Conservation (phyloP, 2,888 invertebrate species). For the Parelbella ahira region DNA sequence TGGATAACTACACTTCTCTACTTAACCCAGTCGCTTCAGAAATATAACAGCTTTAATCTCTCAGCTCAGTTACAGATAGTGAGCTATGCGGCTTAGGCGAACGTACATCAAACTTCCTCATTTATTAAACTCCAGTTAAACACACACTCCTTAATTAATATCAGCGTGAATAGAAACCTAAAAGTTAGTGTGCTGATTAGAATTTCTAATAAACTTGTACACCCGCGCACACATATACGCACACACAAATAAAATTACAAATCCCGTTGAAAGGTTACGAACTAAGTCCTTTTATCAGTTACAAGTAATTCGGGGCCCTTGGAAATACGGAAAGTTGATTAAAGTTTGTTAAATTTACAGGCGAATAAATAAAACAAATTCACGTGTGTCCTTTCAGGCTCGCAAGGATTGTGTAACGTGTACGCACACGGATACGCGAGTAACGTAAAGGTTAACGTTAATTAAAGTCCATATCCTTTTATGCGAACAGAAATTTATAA, state of each 20-base stretch:
- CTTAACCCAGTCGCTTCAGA: no score
- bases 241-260: constrained; percentile 53
- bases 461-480: constrained; percentile 25
- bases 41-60: no score
- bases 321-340: constrained; percentile 52
- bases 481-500: constrained; percentile 23
- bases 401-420: constrained; percentile 16
- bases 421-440: constrained; percentile 14
- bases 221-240: no score
- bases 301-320: constrained; percentile 41
- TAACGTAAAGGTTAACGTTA: constrained; percentile 21
- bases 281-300: constrained; percentile 51
- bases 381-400: constrained; percentile 26
- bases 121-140: constrained; percentile 63
- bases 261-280: constrained; percentile 46
- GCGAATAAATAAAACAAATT: constrained; percentile 54
- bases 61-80: constrained; percentile 5
- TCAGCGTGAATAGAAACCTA: constrained; percentile 66
- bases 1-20: no score
- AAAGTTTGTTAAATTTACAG: constrained; percentile 47
- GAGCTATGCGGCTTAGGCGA: constrained; percentile 36
- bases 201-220: constrained; percentile 52
- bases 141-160: constrained; percentile 70
- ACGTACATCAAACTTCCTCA: constrained; percentile 55
- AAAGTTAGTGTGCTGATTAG: constrained; percentile 65